Evolutionary conservation across 2,113 vertebrate genomes (phyloP), one percentile per base, ranked within the genome.

Genomic region (Oreotrochilus melanogaster): DNA sequence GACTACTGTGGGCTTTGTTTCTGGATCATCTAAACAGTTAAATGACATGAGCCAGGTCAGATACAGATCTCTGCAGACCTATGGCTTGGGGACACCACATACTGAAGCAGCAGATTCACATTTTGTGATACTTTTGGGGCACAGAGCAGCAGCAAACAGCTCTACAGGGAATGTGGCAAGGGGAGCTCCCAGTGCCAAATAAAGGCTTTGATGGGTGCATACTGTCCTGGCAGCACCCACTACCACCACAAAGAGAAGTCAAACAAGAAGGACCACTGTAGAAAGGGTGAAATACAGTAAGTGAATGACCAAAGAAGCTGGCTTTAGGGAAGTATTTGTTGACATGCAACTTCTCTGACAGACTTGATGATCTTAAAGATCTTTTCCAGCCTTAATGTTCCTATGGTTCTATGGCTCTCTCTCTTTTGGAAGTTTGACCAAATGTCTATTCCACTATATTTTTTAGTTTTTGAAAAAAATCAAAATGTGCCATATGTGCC

Each of bases 121-220:
- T 21, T 10, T 61, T 78, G 22, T n/a, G 16, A 11, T 61, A 57
- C 30, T 74, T 66, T 42, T 28, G 19, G 2, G 45, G 18, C 4
- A 37, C 31, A 58, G 17, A 73, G 47, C 27, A 67, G 10, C 25
- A 75, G 25, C 19, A 58, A 24, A 78, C 31, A 3, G 70, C 33
- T 62, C 70, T 93, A 21, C 13, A 81, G 9, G 3, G 19, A 54
- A 42, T 13, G 7, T 21, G 7, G 19, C 45, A 88, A 24, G 10
- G 28, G 11, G n/a, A 66, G 12, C 2, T 64, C 10, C 19, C 24
- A 27, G 15, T 27, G 5, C 27, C 3, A 0, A 10, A 43, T 6
- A 21, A 57, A 67, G 24, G 6, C 39, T 39, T 39, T 5, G 3
- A 7, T n/a, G 14, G 1, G 5, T 3, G 2, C 18, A 71, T 5